A percentile compares a stretch with the other conserved stretches of the same genome.
phyloP scores from a whole-genome alignment of 2,797 vertebrate genomes.

The Lacerta bilineata region DNA sequence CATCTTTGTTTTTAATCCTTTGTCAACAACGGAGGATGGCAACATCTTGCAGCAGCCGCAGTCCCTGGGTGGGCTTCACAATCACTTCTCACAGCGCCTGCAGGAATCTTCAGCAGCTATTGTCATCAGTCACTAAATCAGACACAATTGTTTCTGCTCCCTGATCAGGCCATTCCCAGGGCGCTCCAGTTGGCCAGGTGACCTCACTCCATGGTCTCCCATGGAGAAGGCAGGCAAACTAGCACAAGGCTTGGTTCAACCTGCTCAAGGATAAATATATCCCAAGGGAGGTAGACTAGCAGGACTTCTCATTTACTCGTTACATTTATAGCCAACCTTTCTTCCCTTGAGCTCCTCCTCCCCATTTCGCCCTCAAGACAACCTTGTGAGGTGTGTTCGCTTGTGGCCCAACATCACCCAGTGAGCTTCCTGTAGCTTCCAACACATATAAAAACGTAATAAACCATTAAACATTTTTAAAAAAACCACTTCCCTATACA shows the following conservation, averaged over 20 bases:
- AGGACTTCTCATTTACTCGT: no score
- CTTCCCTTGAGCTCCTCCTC: no score
- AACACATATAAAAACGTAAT: no score
- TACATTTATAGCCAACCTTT: no score
- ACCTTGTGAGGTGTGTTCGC: no score
- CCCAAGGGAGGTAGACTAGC: neutral
- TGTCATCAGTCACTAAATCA: slow-evolving; percentile 14
- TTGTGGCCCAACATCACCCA: neutral
- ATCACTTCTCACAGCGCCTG: neutral
- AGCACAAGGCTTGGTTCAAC: neutral
- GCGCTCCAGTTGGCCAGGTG: slow-evolving; percentile 19
- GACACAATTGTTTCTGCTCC: slow-evolving; percentile 7
- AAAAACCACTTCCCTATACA: no score
- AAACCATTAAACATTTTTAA: no score
- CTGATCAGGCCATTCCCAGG: slow-evolving; percentile 13
- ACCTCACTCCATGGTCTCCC: neutral
- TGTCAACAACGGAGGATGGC: neutral
- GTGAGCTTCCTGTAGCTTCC: no score
- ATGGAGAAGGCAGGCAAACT: neutral
- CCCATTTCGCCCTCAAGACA: no score
- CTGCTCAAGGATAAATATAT: no score
- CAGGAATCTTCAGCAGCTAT: neutral
- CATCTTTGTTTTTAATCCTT: neutral
- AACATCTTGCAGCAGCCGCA: no score
- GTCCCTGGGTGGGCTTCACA: neutral